Conservation (phyloP, 2,888 invertebrate species). For the Carterocephalus palaemon region DNA sequence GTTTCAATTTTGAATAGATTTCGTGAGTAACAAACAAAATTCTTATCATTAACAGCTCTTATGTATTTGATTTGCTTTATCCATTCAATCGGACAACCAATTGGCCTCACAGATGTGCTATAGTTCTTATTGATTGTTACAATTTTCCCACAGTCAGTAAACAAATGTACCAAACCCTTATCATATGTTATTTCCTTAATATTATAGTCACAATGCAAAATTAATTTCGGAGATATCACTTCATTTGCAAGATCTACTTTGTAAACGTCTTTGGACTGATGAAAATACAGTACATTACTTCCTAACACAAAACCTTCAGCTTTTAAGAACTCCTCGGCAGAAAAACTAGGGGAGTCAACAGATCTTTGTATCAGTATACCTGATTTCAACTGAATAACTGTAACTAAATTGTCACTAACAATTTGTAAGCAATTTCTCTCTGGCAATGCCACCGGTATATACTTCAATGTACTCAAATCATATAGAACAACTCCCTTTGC, state of each 20-base stretch:
- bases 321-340: slow-evolving; percentile 51
- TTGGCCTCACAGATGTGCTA: slow-evolving; percentile 36
- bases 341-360: slow-evolving; percentile 37
- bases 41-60: slow-evolving; percentile 50
- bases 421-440: slow-evolving; percentile 54
- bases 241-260: slow-evolving; percentile 45
- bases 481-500: slow-evolving; percentile 53
- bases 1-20: slow-evolving; percentile 63
- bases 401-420: slow-evolving; percentile 49
- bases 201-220: slow-evolving; percentile 51
- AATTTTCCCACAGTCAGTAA: slow-evolving; percentile 60
- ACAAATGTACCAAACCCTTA: slow-evolving; percentile 43
- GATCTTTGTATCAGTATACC: slow-evolving; percentile 53
- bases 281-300: slow-evolving; percentile 47
- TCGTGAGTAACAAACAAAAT: slow-evolving; percentile 62
- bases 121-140: slow-evolving; percentile 42
- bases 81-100: slow-evolving; percentile 58
- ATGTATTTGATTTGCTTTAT: slow-evolving; percentile 55
- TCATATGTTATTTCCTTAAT: slow-evolving; percentile 55
- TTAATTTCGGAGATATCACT: slow-evolving; percentile 44
- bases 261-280: slow-evolving; percentile 49
- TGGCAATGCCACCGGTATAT: slow-evolving; percentile 55
- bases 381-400: slow-evolving; percentile 50
- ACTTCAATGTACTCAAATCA: slow-evolving; percentile 51
- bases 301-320: slow-evolving; percentile 56